Base-by-base conservation (phyloP, 2,888 invertebrate genomes). In the Nemapogon koenigi region DNA sequence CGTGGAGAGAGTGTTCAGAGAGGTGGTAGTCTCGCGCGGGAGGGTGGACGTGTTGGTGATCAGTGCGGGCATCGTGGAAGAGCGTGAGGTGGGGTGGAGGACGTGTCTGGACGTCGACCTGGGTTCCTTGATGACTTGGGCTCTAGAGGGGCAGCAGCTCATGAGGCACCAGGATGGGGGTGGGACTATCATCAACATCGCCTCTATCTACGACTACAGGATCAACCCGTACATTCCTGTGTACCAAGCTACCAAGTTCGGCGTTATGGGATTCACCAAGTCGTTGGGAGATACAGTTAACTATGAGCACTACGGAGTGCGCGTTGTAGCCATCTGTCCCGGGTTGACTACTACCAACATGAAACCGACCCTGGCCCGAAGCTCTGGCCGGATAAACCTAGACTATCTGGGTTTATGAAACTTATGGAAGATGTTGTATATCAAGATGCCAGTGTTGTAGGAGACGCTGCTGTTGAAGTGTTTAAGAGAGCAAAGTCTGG, bases 181-280 rank as follows among this genome's bases (percentile, higher is more conserved):
- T 6, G 87, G 87, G 1, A 76, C 81, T 1, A 80, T 88, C 33
- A 69, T 88, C 11, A 88, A 89, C 53, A 64, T 86, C 16, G 75
- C 84, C 1, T 86, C 87, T 1, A 79, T 83, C 14, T 75, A 82
- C 40, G 86, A 85, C 0, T 67, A 78, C 31, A 62, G 69, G 47
- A 58, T 80, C 0, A 61, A 76, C 26, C 73, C 73, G 16, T 78
- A 67, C 16, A 51, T 73, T 11, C 84, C 85, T 0, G 58, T 82
- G n/a, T 85, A 85, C 51, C 78, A 81, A 16, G 82, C 82, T 1
- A 83, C 85, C 0, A 85, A 85, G 53, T 78, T 72, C 41, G 82
- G 81, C 6, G 78, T 83, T 2, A 56, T 76, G 17, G 81, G 80
- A 3, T 64, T 83, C 43, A 75, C 75, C 10, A 70, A 66, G 37